Percentiles rank a stretch among this genome's conserved stretches.
These are phyloP conservation scores for Tinamus major DNA, from an alignment of 2,797 vertebrate species.

Conservation along the genomic window DNA sequence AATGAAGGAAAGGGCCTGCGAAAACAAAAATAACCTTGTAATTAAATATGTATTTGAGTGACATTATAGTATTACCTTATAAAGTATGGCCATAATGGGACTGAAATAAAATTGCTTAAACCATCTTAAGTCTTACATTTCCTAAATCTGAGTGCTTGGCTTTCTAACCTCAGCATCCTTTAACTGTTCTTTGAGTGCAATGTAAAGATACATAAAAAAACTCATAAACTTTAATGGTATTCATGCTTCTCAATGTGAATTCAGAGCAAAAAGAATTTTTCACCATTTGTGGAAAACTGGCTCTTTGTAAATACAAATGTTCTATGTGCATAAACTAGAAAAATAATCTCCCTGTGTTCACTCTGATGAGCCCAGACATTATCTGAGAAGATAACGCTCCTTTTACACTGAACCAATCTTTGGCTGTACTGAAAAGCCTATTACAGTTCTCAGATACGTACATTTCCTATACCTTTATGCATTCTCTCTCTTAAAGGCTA, in stretches of 20 bases:
- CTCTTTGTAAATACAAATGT: not conserved
- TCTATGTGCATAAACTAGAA: not conserved
- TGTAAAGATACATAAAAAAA: not conserved
- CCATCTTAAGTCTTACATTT: conserved; percentile 3
- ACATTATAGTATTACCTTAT: not conserved
- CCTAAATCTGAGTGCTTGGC: not conserved
- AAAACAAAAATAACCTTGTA: conserved; percentile 13
- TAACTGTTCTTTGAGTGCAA: conserved; percentile 17
- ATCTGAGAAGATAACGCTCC: not conserved
- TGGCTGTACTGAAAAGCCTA: not conserved
- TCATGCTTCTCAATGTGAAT: not conserved
- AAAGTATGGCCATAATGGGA: not conserved
- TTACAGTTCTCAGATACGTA: not conserved
- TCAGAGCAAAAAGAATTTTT: conserved; percentile 9
- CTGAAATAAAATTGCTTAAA: not conserved
- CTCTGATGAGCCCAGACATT: not conserved
- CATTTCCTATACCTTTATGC: conserved; percentile 9
- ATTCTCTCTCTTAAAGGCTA: not conserved
- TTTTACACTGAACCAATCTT: not conserved
- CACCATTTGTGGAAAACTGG: conserved; percentile 3
- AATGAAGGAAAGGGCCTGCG: not conserved
- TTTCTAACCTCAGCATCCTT: not conserved
- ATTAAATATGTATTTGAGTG: conserved; percentile 22
- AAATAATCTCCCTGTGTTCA: not conserved
- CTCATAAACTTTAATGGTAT: conserved; percentile 40